These are phyloP conservation scores for Erpetoichthys calabaricus DNA, from an alignment of 2,797 vertebrate genomes.

Conservation along the genomic window DNA sequence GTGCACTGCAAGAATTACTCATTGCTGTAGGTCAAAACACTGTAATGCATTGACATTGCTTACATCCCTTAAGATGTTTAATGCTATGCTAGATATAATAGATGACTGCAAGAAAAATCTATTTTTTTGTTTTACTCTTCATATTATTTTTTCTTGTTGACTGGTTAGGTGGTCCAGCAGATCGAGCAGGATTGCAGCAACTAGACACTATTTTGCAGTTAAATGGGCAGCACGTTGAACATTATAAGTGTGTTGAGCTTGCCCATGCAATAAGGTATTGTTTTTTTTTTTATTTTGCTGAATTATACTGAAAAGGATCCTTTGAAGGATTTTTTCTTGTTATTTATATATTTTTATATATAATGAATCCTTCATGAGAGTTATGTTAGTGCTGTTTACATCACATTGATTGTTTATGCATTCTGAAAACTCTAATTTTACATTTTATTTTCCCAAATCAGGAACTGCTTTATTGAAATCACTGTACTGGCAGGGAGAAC, in stretches of 20 bases:
- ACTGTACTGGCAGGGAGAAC: constrained; percentile 82
- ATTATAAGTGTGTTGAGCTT: constrained; percentile 88
- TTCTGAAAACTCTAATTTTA: constrained; percentile 9
- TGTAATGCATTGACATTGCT: too few species aligned
- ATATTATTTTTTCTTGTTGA: constrained; percentile 2
- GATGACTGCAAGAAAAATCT: background rate
- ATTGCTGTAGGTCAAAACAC: too few species aligned
- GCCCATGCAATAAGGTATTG: constrained; percentile 80
- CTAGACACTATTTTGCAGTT: constrained; percentile 79
- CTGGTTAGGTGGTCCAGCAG: constrained; percentile 71
- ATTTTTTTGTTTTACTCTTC: constrained; percentile 12
- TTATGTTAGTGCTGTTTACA: too few species aligned
- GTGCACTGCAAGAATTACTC: too few species aligned
- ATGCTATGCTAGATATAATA: too few species aligned
- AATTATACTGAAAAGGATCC: too few species aligned
- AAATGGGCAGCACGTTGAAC: constrained; percentile 78
- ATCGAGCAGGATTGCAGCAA: constrained; percentile 77
- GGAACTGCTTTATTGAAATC: constrained; percentile 76
- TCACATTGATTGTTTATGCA: background rate
- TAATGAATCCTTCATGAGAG: background rate
- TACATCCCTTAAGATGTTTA: too few species aligned
- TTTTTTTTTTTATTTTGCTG: background rate
- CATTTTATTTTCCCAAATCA: constrained; percentile 21
- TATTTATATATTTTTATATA: background rate
- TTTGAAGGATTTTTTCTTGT: background rate